phyloP scores from a whole-genome alignment of 2,888 invertebrate species.

The Muschampia plurimacula region DNA sequence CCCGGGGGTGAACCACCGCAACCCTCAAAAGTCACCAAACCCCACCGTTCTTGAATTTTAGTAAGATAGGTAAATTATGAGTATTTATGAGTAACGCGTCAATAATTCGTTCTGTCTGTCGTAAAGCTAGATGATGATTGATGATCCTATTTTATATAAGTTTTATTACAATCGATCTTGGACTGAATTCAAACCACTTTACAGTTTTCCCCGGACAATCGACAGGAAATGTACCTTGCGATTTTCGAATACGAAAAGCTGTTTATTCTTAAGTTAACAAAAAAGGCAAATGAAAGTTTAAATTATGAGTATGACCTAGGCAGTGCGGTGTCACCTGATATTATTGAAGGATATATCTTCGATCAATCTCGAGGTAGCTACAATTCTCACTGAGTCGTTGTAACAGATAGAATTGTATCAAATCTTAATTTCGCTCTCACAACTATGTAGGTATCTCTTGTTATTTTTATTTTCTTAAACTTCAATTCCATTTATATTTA shows the following conservation, averaged over 20 bases:
- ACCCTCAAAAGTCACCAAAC: too few relatives aligned
- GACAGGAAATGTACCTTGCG: slow-evolving; percentile 9
- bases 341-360: slow-evolving; percentile 32
- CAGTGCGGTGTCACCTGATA: slow-evolving; percentile 4
- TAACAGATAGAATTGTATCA: not conserved
- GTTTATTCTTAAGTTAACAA: slow-evolving; percentile 15
- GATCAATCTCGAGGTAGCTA: slow-evolving; percentile 23
- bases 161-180: not conserved
- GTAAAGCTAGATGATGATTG: not conserved
- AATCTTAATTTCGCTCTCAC: slow-evolving; percentile 1
- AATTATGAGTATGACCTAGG: slow-evolving; percentile 31
- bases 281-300: slow-evolving; percentile 36
- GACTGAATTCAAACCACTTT: not conserved
- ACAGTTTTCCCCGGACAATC: slow-evolving; percentile 17
- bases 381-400: slow-evolving; percentile 3
- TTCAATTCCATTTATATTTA: not conserved
- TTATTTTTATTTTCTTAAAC: not conserved
- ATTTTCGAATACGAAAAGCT: slow-evolving; percentile 15
- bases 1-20: too few relatives aligned
- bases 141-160: not conserved
- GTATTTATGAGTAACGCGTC: not conserved
- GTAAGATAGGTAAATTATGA: too few relatives aligned
- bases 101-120: not conserved
- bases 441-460: not conserved
- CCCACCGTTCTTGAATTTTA: too few relatives aligned